Percentiles rank a stretch among this genome's conserved stretches.
These are phyloP conservation scores for Dromococcyx pavoninus DNA, from an alignment of 2,797 vertebrate species.

Conservation along the genomic window DNA sequence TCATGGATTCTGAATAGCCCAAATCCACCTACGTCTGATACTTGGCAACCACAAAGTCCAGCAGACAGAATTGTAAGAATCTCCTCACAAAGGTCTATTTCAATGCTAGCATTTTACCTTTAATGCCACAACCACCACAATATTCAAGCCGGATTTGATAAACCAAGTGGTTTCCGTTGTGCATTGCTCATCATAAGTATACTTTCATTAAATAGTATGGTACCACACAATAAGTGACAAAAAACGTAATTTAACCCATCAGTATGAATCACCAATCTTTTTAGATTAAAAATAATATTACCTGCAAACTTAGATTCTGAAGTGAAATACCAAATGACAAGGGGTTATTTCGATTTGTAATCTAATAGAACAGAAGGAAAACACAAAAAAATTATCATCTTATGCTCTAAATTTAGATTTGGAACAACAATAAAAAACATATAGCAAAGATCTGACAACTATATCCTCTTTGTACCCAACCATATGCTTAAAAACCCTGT, in stretches of 20 bases:
- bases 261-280: background rate
- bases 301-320: constrained; percentile 96
- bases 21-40: background rate
- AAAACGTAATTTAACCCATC: background rate
- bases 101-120: background rate
- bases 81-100: background rate
- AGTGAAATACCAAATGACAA: constrained; percentile 95
- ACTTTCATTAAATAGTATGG: background rate
- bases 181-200: background rate
- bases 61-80: background rate
- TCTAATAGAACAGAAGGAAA: constrained; percentile 69
- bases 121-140: background rate
- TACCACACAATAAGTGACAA: background rate
- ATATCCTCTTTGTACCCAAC: background rate
- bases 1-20: background rate
- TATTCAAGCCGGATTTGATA: background rate
- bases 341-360: constrained; percentile 89
- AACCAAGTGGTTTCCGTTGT: background rate
- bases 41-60: background rate
- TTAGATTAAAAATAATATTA: constrained; percentile 63
- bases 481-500: background rate
- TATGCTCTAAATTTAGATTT: background rate
- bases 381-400: background rate
- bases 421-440: background rate
- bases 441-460: background rate